Base-by-base conservation (phyloP, 2,797 vertebrate genomes). In the Balearica regulorum region DNA sequence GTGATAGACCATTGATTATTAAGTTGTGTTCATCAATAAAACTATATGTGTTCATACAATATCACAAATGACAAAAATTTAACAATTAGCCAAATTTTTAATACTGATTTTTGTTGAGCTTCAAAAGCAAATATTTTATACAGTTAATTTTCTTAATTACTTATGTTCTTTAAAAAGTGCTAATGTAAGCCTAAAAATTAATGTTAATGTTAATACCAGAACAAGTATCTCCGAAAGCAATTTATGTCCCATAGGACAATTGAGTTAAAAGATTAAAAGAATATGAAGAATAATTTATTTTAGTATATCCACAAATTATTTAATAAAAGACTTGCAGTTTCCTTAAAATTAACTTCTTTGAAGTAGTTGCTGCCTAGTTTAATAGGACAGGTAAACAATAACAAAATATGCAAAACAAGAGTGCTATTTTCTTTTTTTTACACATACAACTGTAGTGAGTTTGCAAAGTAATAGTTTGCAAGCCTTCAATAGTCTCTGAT, bases 261-360 rank as follows among this genome's bases (percentile, higher is more conserved):
- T 41, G 44, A 91, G 53, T 86, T 79, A 83, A 81, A 93, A 83
- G 82, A 90, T 93, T 80, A 95, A 94, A 96, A 94, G 60, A 70
- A 43, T 75, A 69, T 69, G 20, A 81, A 89, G 33, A 87, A 69
- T 94, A 91, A 75, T 91, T 71, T 94, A 75, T 94, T 95, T 76
- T 90, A 86, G 68, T 95, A 9, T 86, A 91, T 68, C 48, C 39
- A 88, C 33, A 81, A 60, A 83, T 83, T 12, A 44, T 79, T 80
- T 92, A 88, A 90, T 94, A 80, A 83, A 85, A 35, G 57, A 71
- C n/a, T 65, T 90, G 57, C 29, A 54, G 11, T 66, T 94, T 85
- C 44, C 68, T 80, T 91, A 39, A 78, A 80, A 88, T 93, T 80
- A 86, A 90, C 48, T 80, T 73, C 22, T 92, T 88, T 83, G 9